Evolutionary conservation across 2,888 invertebrate species (phyloP).

Genomic region (Tipula unca): DNA sequence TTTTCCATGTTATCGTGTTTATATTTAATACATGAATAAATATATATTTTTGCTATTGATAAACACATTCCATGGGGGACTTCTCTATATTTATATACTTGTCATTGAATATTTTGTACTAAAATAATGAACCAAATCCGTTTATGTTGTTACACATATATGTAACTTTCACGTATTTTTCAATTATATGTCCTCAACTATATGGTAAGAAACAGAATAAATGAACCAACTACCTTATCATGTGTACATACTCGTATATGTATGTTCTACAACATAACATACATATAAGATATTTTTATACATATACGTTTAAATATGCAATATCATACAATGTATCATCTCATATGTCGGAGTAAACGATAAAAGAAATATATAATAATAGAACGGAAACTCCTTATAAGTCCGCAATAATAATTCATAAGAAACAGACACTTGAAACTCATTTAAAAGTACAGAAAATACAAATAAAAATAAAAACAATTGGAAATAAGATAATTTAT

Average conservation of each 20-base stretch:
- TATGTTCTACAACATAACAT: too few species aligned
- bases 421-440: slow-evolving; percentile 8
- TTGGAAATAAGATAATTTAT: neutral
- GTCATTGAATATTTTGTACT: neutral
- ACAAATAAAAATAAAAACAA: neutral
- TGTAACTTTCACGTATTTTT: neutral
- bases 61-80: neutral
- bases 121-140: neutral
- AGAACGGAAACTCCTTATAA: neutral
- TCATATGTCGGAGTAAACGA: neutral
- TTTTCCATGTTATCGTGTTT: neutral
- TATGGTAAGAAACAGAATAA: neutral
- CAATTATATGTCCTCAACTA: neutral
- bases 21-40: neutral
- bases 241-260: neutral
- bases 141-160: neutral
- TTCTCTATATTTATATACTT: neutral
- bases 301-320: neutral
- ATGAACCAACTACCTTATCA: neutral
- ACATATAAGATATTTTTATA: too few species aligned
- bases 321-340: neutral
- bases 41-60: neutral
- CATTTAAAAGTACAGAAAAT: neutral
- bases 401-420: neutral
- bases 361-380: neutral